Conservation (phyloP, 2,113 vertebrate species). For the Gallinago jamesoni region DNA sequence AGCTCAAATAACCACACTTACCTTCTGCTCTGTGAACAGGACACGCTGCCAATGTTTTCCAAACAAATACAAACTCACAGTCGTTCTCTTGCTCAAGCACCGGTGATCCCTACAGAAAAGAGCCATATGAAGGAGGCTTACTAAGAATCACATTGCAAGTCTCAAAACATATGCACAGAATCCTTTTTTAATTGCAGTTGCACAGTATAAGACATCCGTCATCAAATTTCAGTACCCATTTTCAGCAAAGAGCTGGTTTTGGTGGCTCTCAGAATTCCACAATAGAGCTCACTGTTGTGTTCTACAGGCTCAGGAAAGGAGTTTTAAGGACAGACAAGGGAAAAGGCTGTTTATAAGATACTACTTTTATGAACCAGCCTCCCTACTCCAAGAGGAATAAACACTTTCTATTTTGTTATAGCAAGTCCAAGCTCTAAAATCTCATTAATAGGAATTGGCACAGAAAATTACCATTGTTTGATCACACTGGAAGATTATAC, state of each 20-base stretch:
- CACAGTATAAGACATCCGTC: not conserved
- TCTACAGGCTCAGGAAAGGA: not conserved
- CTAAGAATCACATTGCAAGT: not conserved
- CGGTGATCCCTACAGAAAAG: slow-evolving; percentile 83
- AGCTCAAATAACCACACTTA: slow-evolving; percentile 38
- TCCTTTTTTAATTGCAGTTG: not conserved
- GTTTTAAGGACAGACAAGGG: not conserved
- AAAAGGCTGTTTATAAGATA: not conserved
- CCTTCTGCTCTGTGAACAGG: slow-evolving; percentile 85
- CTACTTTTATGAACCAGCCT: not conserved
- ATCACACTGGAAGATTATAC: slow-evolving; percentile 88
- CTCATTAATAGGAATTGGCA: not conserved
- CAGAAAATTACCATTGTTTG: slow-evolving; percentile 78
- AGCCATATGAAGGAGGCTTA: not conserved
- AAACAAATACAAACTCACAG: slow-evolving; percentile 93
- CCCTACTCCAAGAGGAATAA: not conserved
- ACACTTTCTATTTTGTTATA: accelerated
- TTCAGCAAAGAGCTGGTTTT: not conserved
- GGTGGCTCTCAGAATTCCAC: not conserved
- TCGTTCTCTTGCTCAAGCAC: slow-evolving; percentile 81
- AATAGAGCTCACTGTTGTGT: accelerated
- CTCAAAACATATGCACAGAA: not conserved
- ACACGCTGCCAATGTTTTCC: slow-evolving; percentile 93
- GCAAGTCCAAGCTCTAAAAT: not conserved
- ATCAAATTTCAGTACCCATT: not conserved